phyloP scores from a whole-genome alignment of 1,140 invertebrate species.

The Oscheius sp. region DNA sequence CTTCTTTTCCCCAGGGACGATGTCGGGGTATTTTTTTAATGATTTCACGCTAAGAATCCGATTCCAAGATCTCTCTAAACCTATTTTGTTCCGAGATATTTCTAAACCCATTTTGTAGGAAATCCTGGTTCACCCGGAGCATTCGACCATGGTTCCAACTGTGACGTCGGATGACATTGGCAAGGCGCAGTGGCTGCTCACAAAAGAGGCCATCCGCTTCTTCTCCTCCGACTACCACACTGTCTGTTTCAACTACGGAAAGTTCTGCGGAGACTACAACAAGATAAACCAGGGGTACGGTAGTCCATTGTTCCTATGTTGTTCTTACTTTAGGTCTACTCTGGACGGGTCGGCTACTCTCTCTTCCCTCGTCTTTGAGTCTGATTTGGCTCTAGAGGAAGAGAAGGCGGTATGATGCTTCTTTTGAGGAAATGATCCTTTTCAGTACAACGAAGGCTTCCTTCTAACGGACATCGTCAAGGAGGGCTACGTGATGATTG shows the following conservation, averaged over 20 bases:
- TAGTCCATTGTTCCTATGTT: background rate
- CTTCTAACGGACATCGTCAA: slow-evolving; percentile 14
- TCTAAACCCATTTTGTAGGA: slow-evolving; percentile 6
- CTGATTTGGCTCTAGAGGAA: slow-evolving; percentile 31
- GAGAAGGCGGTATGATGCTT: slow-evolving; percentile 1
- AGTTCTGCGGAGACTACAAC: slow-evolving; percentile 38
- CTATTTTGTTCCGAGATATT: background rate
- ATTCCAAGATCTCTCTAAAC: too few species aligned
- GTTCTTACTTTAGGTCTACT: background rate
- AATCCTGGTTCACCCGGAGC: slow-evolving; percentile 1
- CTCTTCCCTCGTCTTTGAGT: slow-evolving; percentile 31
- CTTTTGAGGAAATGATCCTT: background rate
- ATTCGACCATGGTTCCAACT: slow-evolving; percentile 14
- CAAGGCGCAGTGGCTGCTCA: slow-evolving; percentile 32
- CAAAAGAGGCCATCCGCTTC: slow-evolving; percentile 29
- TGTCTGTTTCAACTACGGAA: slow-evolving; percentile 31
- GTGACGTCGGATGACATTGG: slow-evolving; percentile 3
- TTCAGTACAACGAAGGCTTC: background rate
- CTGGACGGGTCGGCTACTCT: slow-evolving; percentile 8
- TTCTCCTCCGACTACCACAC: slow-evolving; percentile 14
- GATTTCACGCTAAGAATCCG: background rate
- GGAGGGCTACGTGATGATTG: slow-evolving; percentile 19
- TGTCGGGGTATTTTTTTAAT: slow-evolving; percentile 73
- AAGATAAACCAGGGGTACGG: background rate
- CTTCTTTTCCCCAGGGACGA: slow-evolving; percentile 85